Conservation (phyloP, 2,113 vertebrate species). For the Edolisoma coerulescens region DNA sequence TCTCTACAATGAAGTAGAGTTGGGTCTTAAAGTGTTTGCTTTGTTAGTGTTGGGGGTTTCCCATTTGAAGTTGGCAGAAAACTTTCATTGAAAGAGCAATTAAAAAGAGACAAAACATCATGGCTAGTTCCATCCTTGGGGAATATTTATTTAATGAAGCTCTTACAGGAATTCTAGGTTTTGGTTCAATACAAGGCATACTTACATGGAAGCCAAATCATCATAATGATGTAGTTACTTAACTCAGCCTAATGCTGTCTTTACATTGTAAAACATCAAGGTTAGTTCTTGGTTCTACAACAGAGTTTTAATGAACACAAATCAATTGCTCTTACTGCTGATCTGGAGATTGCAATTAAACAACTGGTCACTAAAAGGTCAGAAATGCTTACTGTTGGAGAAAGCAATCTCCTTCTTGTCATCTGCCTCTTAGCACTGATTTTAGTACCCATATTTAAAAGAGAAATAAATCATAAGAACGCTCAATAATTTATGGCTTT, state of each 20-base stretch:
- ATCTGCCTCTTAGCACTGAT: background rate
- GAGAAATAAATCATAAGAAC: background rate
- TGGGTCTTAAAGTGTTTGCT: background rate
- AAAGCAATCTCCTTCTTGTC: background rate
- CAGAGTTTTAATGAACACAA: background rate
- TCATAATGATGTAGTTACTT: background rate
- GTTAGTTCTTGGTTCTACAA: background rate
- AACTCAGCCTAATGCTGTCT: background rate
- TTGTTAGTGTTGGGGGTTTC: background rate
- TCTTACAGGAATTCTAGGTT: background rate
- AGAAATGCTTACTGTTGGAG: background rate
- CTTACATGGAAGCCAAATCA: background rate
- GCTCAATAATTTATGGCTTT: constrained; percentile 4
- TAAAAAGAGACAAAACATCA: background rate
- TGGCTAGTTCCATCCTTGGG: background rate
- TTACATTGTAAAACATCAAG: background rate
- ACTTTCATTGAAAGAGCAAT: background rate
- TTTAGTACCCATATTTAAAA: background rate
- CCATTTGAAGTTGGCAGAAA: background rate
- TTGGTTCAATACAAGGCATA: background rate
- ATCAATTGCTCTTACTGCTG: background rate
- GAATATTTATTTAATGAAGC: background rate
- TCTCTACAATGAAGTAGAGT: background rate
- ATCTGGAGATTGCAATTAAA: constrained; percentile 1
- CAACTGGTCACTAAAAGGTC: background rate